Percentiles rank a stretch among this genome's conserved stretches.
Conservation (phyloP, 2,797 vertebrate species). For the Eulemur mongoz region DNA sequence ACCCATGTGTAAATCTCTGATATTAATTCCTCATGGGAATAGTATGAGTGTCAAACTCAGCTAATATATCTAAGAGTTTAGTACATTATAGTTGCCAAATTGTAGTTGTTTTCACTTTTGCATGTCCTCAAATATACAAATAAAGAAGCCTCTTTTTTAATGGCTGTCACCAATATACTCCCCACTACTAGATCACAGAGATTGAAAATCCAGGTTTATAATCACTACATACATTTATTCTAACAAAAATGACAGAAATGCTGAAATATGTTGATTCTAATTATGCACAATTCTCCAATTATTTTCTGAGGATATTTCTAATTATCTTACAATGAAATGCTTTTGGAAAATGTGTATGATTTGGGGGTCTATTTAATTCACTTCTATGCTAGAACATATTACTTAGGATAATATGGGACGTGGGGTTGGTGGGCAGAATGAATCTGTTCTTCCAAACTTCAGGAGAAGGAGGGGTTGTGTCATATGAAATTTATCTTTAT, state of each 20-base stretch:
- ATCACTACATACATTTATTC: background rate
- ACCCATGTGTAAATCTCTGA: background rate
- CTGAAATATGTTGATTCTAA: background rate
- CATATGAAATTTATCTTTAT: background rate
- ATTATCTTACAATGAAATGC: background rate
- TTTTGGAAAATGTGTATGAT: background rate
- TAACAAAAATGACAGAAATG: background rate
- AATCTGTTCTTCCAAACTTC: background rate
- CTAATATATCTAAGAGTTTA: background rate
- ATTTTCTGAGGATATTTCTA: background rate
- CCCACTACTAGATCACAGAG: background rate
- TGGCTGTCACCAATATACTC: background rate
- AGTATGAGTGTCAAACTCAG: background rate
- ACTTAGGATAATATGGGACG: background rate
- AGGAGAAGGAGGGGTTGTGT: background rate
- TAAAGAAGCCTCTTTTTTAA: background rate
- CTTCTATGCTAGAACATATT: background rate
- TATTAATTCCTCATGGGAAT: background rate
- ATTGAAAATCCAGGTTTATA: background rate
- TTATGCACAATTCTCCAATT: background rate
- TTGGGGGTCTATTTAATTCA: background rate
- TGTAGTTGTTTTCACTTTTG: background rate
- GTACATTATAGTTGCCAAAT: background rate
- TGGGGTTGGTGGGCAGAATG: background rate
- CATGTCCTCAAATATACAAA: background rate